phyloP scores from a whole-genome alignment of 2,888 invertebrate genomes.

The Macaria notata region DNA sequence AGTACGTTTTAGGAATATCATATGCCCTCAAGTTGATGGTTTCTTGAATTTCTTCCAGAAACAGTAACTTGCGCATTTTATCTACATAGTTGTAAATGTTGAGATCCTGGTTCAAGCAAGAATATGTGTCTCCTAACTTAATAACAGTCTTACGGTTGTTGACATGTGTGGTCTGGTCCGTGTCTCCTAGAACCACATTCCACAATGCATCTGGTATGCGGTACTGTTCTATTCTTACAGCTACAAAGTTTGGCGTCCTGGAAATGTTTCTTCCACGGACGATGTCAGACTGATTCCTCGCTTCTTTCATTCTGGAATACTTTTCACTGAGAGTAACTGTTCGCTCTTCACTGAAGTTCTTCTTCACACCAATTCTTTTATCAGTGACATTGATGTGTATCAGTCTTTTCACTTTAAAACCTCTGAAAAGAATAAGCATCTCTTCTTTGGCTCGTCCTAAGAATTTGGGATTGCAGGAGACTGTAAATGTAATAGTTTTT shows the following conservation, averaged over 20 bases:
- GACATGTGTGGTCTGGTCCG: slow-evolving; percentile 52
- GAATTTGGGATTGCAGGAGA: slow-evolving; percentile 82
- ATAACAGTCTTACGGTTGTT: slow-evolving; percentile 60
- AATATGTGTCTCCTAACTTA: slow-evolving; percentile 70
- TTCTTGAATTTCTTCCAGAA: slow-evolving; percentile 91
- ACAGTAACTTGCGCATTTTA: slow-evolving; percentile 87
- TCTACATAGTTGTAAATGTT: slow-evolving; percentile 84
- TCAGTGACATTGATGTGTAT: slow-evolving; percentile 78
- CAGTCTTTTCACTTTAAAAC: slow-evolving; percentile 83
- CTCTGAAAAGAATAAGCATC: slow-evolving; percentile 82
- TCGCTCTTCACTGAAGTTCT: not conserved
- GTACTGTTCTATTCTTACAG: slow-evolving; percentile 71
- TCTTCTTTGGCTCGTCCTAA: slow-evolving; percentile 84
- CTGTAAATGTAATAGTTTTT: slow-evolving; percentile 62
- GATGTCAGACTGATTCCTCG: slow-evolving; percentile 44
- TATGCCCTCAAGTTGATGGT: slow-evolving; percentile 85
- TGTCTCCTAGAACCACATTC: slow-evolving; percentile 63
- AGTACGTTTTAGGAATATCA: slow-evolving; percentile 85
- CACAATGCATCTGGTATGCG: slow-evolving; percentile 76
- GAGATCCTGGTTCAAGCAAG: slow-evolving; percentile 76
- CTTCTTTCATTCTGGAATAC: slow-evolving; percentile 47
- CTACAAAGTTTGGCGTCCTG: slow-evolving; percentile 83
- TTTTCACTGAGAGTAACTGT: slow-evolving; percentile 31
- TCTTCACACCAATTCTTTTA: slow-evolving; percentile 31
- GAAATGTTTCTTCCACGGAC: slow-evolving; percentile 80